These are phyloP conservation scores for Polietes domitor DNA, from an alignment of 2,888 invertebrate genomes.

Conservation along the genomic window DNA sequence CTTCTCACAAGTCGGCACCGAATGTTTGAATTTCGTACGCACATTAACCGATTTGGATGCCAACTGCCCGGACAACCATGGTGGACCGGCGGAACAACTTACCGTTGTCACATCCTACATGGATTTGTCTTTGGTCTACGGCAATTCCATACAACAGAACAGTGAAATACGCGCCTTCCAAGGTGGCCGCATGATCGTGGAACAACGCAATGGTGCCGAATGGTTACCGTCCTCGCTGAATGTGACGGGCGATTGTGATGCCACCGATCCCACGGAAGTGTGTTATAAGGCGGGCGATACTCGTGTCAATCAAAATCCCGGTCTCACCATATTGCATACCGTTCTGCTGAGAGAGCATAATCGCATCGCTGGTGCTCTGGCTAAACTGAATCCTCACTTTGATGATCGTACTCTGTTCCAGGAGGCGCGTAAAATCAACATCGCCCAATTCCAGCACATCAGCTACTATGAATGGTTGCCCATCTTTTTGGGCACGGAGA, in stretches of 20 bases:
- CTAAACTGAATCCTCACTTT: conserved; percentile 82
- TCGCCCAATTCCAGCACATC: conserved; percentile 82
- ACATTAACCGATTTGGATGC: conserved; percentile 85
- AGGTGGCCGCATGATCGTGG: conserved; percentile 86
- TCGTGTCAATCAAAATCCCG: conserved; percentile 82
- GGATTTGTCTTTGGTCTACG: conserved; percentile 91
- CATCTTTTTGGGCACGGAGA: conserved; percentile 80
- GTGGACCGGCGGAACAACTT: conserved; percentile 85
- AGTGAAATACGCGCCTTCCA: conserved; percentile 85
- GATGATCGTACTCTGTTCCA: conserved; percentile 82
- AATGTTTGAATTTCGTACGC: conserved; percentile 86
- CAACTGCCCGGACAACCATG: conserved; percentile 82
- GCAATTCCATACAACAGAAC: conserved; percentile 86
- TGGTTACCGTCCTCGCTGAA: conserved; percentile 88
- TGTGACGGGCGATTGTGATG: conserved; percentile 86
- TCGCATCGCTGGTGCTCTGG: conserved; percentile 80
- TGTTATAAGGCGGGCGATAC: conserved; percentile 88
- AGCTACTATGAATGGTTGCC: conserved; percentile 83
- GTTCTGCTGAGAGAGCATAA: conserved; percentile 82
- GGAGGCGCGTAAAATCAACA: conserved; percentile 81
- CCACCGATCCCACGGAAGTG: conserved; percentile 84
- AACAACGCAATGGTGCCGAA: conserved; percentile 85
- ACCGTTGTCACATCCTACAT: conserved; percentile 81
- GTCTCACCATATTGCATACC: conserved; percentile 81
- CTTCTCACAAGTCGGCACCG: conserved; percentile 82